Evolutionary conservation across 1,140 invertebrate species (phyloP).

Genomic region (Sitobion miscanthi): DNA sequence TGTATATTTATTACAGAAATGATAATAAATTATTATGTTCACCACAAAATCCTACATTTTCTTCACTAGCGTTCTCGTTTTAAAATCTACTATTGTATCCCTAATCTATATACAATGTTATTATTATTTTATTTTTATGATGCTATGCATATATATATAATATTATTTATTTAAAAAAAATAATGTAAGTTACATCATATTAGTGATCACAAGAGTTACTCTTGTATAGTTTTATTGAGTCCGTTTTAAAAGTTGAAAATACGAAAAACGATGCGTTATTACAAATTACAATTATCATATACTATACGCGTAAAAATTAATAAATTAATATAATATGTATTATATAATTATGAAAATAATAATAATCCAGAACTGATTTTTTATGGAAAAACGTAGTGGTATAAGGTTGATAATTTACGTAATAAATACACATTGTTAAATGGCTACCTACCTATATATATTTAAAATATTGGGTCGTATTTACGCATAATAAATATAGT

Average conservation of each 20-base stretch:
- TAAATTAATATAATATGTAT: too few species aligned
- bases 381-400: not conserved
- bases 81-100: not conserved
- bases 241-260: not conserved
- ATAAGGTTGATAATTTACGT: not conserved
- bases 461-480: not conserved
- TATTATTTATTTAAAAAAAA: not conserved
- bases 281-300: too few species aligned
- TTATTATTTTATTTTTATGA: too few species aligned
- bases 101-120: not conserved
- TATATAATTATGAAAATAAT: too few species aligned
- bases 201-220: not conserved
- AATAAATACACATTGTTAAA: not conserved
- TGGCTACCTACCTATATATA: not conserved
- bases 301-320: too few species aligned
- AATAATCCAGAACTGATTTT: too few species aligned
- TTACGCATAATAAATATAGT: not conserved
- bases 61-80: not conserved
- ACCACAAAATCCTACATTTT: not conserved
- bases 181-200: not conserved
- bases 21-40: not conserved
- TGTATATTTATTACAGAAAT: not conserved
- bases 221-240: not conserved
- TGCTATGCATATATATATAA: not conserved
- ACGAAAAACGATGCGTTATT: too few species aligned